Evolutionary conservation across 2,113 vertebrate genomes (phyloP).

Genomic region (Lophotis ruficrista): DNA sequence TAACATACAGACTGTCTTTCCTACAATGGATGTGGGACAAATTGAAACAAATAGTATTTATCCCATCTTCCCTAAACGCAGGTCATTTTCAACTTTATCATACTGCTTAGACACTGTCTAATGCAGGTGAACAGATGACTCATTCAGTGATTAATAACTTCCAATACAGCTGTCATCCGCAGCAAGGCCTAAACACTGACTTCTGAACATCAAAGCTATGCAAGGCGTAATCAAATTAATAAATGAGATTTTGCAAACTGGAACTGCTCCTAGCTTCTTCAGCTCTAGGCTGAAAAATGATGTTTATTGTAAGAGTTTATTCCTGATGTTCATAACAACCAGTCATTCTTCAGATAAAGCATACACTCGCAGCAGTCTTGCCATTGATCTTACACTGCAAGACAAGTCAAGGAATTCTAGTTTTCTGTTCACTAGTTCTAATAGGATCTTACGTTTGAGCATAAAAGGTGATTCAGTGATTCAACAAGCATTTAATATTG

Average conservation of each 20-base stretch:
- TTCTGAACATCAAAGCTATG: neutral
- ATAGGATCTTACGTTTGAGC: neutral
- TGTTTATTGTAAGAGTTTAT: neutral
- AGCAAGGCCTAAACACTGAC: neutral
- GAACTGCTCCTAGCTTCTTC: neutral
- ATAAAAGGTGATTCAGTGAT: neutral
- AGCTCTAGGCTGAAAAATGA: neutral
- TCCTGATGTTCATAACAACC: neutral
- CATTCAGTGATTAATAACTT: constrained; percentile 20
- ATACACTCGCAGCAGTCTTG: neutral
- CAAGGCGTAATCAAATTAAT: neutral
- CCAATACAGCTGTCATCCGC: neutral
- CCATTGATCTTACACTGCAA: neutral
- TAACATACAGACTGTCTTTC: neutral
- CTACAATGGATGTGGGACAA: neutral
- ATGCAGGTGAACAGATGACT: neutral
- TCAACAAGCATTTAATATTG: neutral
- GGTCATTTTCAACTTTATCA: neutral
- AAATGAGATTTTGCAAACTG: neutral
- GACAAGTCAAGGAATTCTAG: neutral
- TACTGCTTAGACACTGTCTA: neutral
- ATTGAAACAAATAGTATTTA: neutral
- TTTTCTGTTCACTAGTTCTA: neutral
- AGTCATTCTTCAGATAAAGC: neutral
- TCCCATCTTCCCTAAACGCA: neutral